Evolutionary conservation across 2,888 invertebrate species (phyloP).

Genomic region (Ferdinandea cuprea): DNA sequence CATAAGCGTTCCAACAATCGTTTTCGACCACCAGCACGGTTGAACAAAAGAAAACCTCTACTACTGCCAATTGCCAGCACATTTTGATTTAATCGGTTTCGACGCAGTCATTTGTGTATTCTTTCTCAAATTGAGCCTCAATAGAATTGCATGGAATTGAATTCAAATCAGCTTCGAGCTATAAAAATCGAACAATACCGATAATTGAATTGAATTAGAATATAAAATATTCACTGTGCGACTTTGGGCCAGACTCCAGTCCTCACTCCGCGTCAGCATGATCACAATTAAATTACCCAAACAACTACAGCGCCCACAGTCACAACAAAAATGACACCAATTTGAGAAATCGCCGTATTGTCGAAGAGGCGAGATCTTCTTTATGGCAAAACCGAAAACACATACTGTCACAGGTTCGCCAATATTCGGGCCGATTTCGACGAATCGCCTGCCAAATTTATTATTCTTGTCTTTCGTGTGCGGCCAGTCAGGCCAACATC

Average conservation of each 20-base stretch:
- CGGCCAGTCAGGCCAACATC: constrained; percentile 13
- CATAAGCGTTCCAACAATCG: neutral
- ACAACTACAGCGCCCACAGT: constrained; percentile 35
- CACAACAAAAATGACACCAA: constrained; percentile 64
- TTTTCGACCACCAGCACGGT: constrained; percentile 20
- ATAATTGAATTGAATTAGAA: constrained; percentile 65
- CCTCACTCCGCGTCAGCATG: constrained; percentile 42
- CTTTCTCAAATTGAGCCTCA: constrained; percentile 38
- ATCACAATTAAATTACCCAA: constrained; percentile 73
- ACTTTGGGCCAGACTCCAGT: constrained; percentile 58
- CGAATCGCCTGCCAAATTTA: constrained; percentile 65
- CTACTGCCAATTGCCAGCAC: neutral
- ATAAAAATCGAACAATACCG: constrained; percentile 57
- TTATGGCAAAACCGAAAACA: constrained; percentile 22
- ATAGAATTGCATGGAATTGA: constrained; percentile 44
- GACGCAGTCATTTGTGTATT: constrained; percentile 26
- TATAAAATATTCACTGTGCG: constrained; percentile 58
- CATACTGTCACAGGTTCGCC: constrained; percentile 34
- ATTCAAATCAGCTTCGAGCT: constrained; percentile 50
- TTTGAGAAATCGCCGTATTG: constrained; percentile 39
- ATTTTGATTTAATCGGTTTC: constrained; percentile 29
- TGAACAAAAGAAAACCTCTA: constrained; percentile 12
- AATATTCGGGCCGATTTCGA: constrained; percentile 53
- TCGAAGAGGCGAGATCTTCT: constrained; percentile 13
- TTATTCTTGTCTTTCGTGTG: constrained; percentile 69